A percentile compares a stretch with the other conserved stretches of the same genome.
Conservation (phyloP, 2,797 vertebrate genomes). For the Spinus pinus region DNA sequence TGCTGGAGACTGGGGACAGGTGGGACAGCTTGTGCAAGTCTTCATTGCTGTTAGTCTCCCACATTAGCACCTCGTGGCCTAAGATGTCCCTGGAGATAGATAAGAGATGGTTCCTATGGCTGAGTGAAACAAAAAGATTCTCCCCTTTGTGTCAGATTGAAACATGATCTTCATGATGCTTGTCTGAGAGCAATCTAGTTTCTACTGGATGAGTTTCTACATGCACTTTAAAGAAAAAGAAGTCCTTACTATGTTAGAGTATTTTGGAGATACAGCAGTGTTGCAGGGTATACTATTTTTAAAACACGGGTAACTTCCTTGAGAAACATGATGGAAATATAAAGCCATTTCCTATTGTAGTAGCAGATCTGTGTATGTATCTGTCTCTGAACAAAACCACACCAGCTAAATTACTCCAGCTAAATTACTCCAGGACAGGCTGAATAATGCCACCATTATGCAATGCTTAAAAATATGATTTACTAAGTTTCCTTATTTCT, state of each 20-base stretch:
- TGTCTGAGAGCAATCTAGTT: neutral
- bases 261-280: neutral
- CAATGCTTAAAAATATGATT: neutral
- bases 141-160: neutral
- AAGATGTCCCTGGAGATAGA: neutral
- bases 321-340: neutral
- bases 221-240: neutral
- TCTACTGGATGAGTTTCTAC: neutral
- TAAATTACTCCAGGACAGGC: too few relatives aligned
- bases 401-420: neutral
- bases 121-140: neutral
- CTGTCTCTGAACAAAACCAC: neutral
- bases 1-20: conserved; percentile 97
- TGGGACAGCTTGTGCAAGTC: conserved; percentile 48
- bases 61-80: neutral
- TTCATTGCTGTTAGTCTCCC: neutral
- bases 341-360: neutral
- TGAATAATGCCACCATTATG: neutral
- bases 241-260: neutral
- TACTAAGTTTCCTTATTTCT: neutral
- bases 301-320: neutral
- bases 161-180: neutral
- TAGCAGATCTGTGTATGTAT: neutral
- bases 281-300: neutral
- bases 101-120: neutral